A percentile compares a stretch with the other conserved stretches of the same genome.
Evolutionary conservation across 2,797 vertebrate genomes (phyloP).

Genomic region (Selene dorsalis): DNA sequence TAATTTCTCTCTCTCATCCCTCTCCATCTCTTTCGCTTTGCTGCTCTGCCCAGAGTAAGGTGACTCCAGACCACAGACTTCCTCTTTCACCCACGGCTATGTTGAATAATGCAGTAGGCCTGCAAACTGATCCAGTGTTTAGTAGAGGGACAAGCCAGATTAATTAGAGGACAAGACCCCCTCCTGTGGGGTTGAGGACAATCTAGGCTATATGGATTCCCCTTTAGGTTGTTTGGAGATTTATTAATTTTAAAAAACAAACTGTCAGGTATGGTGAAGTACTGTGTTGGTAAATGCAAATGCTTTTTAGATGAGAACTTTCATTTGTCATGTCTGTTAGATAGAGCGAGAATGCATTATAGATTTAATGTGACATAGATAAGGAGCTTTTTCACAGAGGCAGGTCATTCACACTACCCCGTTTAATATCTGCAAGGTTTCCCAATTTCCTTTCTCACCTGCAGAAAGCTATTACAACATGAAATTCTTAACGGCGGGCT

Average conservation of each 20-base stretch:
- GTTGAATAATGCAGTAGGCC: slow-evolving; percentile 83
- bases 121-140: slow-evolving; percentile 82
- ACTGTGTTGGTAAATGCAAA: slow-evolving; percentile 16
- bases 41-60: slow-evolving; percentile 60
- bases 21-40: slow-evolving; percentile 37
- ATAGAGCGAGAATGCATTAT: slow-evolving; percentile 33
- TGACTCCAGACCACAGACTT: slow-evolving; percentile 79
- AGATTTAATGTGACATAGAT: slow-evolving; percentile 42
- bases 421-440: slow-evolving; percentile 56
- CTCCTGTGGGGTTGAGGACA: slow-evolving; percentile 52
- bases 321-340: slow-evolving; percentile 36
- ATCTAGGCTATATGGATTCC: slow-evolving; percentile 32
- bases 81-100: slow-evolving; percentile 69
- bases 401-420: slow-evolving; percentile 43
- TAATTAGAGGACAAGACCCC: slow-evolving; percentile 83
- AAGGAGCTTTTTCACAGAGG: slow-evolving; percentile 39
- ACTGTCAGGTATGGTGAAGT: slow-evolving; percentile 2
- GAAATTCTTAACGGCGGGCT: slow-evolving; percentile 30
- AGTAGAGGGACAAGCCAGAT: slow-evolving; percentile 78
- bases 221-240: slow-evolving; percentile 24
- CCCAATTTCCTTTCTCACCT: slow-evolving; percentile 61
- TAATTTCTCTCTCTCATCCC: slow-evolving; percentile 56
- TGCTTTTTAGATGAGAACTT: slow-evolving; percentile 29
- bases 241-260: slow-evolving; percentile 50
- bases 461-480: slow-evolving; percentile 63